Evolutionary conservation across 2,113 vertebrate species (phyloP).

Genomic region (Dolichotis patagonum): DNA sequence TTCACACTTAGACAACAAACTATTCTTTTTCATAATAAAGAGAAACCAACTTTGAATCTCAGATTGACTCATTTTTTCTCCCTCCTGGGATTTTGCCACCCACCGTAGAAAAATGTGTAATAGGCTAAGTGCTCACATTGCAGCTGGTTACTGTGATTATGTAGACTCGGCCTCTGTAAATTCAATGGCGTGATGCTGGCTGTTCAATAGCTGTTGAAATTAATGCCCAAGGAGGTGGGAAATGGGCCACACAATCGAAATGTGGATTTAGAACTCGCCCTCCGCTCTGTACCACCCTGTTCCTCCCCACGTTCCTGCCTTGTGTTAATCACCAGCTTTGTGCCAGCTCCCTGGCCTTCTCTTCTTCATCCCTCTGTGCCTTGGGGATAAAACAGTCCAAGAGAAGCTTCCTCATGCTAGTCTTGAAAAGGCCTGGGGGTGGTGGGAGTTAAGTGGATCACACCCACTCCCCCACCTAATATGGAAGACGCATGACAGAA

Average conservation of each 20-base stretch:
- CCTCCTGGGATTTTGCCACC: constrained; percentile 46
- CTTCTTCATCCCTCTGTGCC: not conserved
- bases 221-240: constrained; percentile 41
- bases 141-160: constrained; percentile 46
- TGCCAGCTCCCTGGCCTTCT: not conserved
- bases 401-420: not conserved
- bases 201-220: constrained; percentile 56
- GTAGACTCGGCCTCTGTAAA: not conserved
- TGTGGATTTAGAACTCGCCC: not conserved
- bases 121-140: not conserved
- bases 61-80: not conserved
- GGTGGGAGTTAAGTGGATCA: not conserved
- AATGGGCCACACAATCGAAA: constrained; percentile 8
- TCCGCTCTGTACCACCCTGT: not conserved
- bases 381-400: not conserved
- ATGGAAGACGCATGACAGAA: not conserved
- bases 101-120: constrained; percentile 17
- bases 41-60: constrained; percentile 35
- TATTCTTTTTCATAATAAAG: constrained; percentile 17
- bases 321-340: not conserved
- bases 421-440: not conserved
- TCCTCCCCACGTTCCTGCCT: not conserved
- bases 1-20: constrained; percentile 9
- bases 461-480: not conserved
- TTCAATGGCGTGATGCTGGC: constrained; percentile 24